These are phyloP conservation scores for Apis laboriosa DNA, from an alignment of 1,140 invertebrate species.

Conservation along the genomic window DNA sequence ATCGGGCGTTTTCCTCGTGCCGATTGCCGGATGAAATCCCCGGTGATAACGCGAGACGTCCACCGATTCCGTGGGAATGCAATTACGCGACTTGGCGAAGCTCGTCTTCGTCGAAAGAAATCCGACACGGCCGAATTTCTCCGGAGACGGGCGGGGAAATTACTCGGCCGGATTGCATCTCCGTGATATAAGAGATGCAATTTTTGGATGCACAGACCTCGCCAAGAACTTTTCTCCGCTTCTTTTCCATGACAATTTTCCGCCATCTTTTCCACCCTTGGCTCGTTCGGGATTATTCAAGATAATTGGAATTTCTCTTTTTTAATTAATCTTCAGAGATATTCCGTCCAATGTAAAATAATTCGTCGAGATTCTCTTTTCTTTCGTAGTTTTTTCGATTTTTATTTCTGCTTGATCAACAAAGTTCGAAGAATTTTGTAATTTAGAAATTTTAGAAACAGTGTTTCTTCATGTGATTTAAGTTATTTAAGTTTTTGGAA, in stretches of 20 bases:
- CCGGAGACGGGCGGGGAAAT: slow-evolving; percentile 44
- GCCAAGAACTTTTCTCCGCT: slow-evolving; percentile 7
- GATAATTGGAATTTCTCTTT: too few relatives aligned
- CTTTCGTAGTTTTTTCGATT: too few relatives aligned
- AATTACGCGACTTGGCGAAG: slow-evolving; percentile 57
- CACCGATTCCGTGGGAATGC: slow-evolving; percentile 62
- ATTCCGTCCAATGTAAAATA: too few relatives aligned
- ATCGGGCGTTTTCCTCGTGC: slow-evolving; percentile 47
- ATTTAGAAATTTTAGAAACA: too few relatives aligned
- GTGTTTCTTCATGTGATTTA: too few relatives aligned
- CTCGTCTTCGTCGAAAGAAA: slow-evolving; percentile 56
- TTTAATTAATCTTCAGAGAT: too few relatives aligned
- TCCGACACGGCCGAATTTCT: slow-evolving; percentile 46
- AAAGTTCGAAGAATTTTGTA: too few relatives aligned
- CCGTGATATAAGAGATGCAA: slow-evolving; percentile 37
- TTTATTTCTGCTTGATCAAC: too few relatives aligned
- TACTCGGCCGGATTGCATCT: slow-evolving; percentile 51
- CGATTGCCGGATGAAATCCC: slow-evolving; percentile 59
- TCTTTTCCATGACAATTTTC: slow-evolving; percentile 34
- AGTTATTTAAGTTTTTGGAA: too few relatives aligned
- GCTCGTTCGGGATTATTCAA: too few relatives aligned
- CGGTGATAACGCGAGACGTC: slow-evolving; percentile 51
- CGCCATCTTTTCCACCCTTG: not conserved
- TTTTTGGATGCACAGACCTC: slow-evolving; percentile 18
- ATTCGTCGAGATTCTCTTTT: too few relatives aligned